Base-by-base conservation (phyloP, 2,797 vertebrate genomes). In the Coendou prehensilis region DNA sequence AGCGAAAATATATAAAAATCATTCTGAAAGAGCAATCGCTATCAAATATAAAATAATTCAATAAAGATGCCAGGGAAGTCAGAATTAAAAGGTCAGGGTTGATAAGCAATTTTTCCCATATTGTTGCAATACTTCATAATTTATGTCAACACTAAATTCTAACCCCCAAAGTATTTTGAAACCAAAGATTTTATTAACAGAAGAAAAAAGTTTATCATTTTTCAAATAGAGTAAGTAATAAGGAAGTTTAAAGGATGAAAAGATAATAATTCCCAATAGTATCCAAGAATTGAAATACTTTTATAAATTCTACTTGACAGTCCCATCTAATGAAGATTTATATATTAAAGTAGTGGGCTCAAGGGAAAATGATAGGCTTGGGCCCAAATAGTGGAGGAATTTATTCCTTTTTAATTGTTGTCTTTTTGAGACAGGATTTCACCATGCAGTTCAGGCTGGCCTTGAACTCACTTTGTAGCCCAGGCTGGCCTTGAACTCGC, bases 21-120 rank as follows among this genome's bases (percentile, higher is more conserved):
- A 89, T 50, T 61, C 52, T 87, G 28, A 63, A 91, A 85, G 52
- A 47, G 15, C 23, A 90, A 81, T 3, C 54, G n/a, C 15, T 85
- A 91, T 37, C 20, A 95, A 88, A 82, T 64, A 78, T 80, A 69
- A 86, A 93, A 86, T 18, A 81, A 67, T 61, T 90, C 78, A 91
- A 75, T 78, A 87, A 95, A 94, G 75, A 93, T 80, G 28, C 30
- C 67, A 54, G 45, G 37, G 28, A 78, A 81, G 52, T 69, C 30
- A 93, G 47, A 76, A 59, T 61, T 84, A 69, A 87, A 97, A 73
- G 10, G 13, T 52, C 50, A 89, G 22, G 52, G 26, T 61, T 26
- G n/a, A 73, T 45, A 45, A 91, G 59, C 57, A 87, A 69, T 18
- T 89, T 45, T 75, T 56, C 3, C 13, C 9, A 86, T 9, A 86